Evolutionary conservation across 2,113 vertebrate species (phyloP), one percentile per base, ranked within the genome.

Genomic region (Merops nubicus): DNA sequence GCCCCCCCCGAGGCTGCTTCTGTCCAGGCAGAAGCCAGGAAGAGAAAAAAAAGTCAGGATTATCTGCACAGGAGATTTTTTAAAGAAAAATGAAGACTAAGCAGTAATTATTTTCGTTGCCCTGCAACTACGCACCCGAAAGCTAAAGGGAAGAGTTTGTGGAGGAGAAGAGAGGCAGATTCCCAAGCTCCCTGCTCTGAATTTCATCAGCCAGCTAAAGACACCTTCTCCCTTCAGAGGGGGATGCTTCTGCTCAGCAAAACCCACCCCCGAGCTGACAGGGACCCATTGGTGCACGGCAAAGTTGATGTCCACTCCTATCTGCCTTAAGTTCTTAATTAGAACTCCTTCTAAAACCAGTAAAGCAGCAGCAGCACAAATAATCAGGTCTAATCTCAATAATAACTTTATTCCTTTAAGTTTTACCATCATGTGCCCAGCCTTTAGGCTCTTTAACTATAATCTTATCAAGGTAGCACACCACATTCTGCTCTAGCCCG

Each of bases 381-480:
- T 97, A 91, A 95, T 89, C 96, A 56, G 93, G 84, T 88, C 90
- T 95, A 94, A 98, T 96, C 95, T 92, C 97, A 91, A 65, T 96
- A 93, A 90, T 95, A 89, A 87, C 96, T 98, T 96, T 91, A 91
- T 97, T 97, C 97, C 96, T 92, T 97, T 96, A 96, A 91, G 95
- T 98, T 98, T 95, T 88, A 81, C 94, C 96, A 85, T 97, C 96
- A 94, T 95, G 93, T 88, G 97, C 89, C 87, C 94, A 91, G 95
- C 96, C 96, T 97, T 96, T 90, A 96, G 97, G 94, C 94, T 92
- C 96, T 93, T 91, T 63, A 93, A 45, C 93, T 93, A 86, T 96
- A 96, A 98, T 97, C 97, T 98, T 96, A 98, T 98, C 97, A 96
- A 97, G 96, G 96, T 60, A 83, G 96, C 95, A 96, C 94, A 97